Evolutionary conservation across 2,797 vertebrate species (phyloP).

Genomic region (Urocyon cinereoargenteus): DNA sequence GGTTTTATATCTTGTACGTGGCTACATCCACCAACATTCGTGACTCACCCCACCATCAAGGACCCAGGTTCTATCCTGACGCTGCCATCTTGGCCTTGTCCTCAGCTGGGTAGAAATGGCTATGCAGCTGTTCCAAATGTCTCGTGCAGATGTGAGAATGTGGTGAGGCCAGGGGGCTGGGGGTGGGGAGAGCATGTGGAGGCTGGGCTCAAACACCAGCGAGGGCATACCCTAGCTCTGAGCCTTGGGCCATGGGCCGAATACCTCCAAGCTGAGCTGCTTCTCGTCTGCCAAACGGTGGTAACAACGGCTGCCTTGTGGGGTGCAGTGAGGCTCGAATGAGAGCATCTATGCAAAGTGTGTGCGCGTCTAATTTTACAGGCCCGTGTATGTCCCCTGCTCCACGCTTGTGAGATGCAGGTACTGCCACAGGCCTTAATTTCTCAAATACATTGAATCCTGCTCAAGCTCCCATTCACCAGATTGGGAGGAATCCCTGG

Average conservation of each 20-base stretch:
- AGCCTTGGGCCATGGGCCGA: neutral
- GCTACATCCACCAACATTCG: neutral
- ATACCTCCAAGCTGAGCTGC: neutral
- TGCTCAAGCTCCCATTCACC: neutral
- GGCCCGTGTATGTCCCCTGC: neutral
- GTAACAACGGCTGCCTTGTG: neutral
- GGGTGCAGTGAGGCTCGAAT: neutral
- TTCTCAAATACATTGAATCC: neutral
- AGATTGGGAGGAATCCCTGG: neutral
- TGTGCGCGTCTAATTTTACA: neutral
- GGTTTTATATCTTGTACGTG: neutral
- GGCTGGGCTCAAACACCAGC: neutral
- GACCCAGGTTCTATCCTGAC: neutral
- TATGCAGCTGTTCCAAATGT: neutral
- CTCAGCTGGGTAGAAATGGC: neutral
- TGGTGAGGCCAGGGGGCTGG: neutral
- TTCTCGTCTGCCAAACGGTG: neutral
- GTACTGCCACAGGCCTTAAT: neutral
- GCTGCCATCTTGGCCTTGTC: neutral
- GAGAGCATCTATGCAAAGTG: neutral
- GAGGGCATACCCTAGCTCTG: neutral
- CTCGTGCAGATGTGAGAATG: neutral
- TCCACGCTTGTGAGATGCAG: neutral
- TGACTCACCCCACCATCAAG: neutral
- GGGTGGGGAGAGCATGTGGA: neutral